Base-by-base conservation (phyloP, 2,888 invertebrate genomes). In the Brachynemurus nebulosus region DNA sequence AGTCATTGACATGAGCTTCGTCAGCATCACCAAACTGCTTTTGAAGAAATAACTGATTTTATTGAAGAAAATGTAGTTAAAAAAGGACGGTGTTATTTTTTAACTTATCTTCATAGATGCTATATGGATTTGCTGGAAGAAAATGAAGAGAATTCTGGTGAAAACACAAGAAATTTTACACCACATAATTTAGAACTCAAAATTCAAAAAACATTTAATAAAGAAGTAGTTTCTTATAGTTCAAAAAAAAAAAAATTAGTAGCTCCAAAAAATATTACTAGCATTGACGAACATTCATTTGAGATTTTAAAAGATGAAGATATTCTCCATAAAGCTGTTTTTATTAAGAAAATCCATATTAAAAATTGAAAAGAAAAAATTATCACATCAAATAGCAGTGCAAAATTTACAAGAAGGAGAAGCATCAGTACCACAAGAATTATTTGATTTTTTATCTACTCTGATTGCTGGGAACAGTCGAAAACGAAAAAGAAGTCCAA, bases 11-110 rank as follows among this genome's bases (percentile, higher is more conserved):
- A 27, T 27, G 27, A 27, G 9, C 27, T 27, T 27, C 27, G 27
- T 27, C 27, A 27, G 5, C 2, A 27, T 4, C 27, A 27, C 12
- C 27, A 27, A 27, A 27, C 27, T 27, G 5, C 27, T 27, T 27
- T 27, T 27, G 27, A 5, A 2, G 27, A 27, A 27, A 27, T 27
- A 27, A n/a, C 2, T 27, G 2, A 9, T 5, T n/a, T 17, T 4
- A 41, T 16, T 30, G 30, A 16, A 9, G 23, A 12, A 40, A 35
- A 42, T 39, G 21, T 39, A 12, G 30, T 33, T 12, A n/a, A 46
- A 37, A 46, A 46, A 17, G 35, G 35, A 3, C 35, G 35, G 9
- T 35, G 35, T 7, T 35, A 35, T 6, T 35, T 35, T 7, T 17
- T 35, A 9, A 16, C 17, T 12, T 35, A 4, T 35, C 3, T 35